Base-by-base conservation (phyloP, 1,140 invertebrate species). In the Cotesia vestalis region DNA sequence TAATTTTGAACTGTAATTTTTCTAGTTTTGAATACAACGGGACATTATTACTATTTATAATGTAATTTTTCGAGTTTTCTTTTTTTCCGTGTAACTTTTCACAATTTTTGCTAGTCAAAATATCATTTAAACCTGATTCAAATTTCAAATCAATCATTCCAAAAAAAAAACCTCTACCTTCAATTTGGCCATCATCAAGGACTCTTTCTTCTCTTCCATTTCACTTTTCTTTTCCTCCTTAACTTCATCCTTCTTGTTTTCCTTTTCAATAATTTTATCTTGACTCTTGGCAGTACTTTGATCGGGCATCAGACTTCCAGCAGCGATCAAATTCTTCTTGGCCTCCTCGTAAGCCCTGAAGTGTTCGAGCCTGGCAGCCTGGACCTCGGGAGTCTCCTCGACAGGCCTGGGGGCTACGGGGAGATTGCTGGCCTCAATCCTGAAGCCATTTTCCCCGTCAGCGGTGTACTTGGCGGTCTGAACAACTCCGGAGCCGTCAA, bases 371-470 rank as follows among this genome's bases (percentile, higher is more conserved):
- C 79, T 76, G 0, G 83, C 84, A 0, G 80, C 81, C 3, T 69
- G 64, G 2, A 84, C 83, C 73, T 84, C 85, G 36, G 84, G 82
- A 4, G 81, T 85, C 3, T 87, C 82, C 12, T 78, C 68, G 1
- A 83, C 81, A 6, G 81, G 81, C 9, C 74, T 74, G n/a, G 83
- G 82, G 9, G 81, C 79, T 40, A 81, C 76, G 0, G 89, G 88
- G n/a, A 89, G 74, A 79, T 90, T 89, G 38, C 89, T 89, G 6
- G 88, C 88, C 3, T 84, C 79, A 3, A 90, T 86, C 4, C 85
- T 82, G 80, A 90, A 90, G 4, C 89, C 89, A 59, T 80, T 53
- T 5, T 79, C 76, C 1, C 75, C 66, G n/a, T 83, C 84, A 0
- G 85, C 85, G 0, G 78, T 78, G 63, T 86, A 86, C 4, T 79